Evolutionary conservation across 2,797 vertebrate genomes (phyloP).

Genomic region (Emydoidea blandingii): DNA sequence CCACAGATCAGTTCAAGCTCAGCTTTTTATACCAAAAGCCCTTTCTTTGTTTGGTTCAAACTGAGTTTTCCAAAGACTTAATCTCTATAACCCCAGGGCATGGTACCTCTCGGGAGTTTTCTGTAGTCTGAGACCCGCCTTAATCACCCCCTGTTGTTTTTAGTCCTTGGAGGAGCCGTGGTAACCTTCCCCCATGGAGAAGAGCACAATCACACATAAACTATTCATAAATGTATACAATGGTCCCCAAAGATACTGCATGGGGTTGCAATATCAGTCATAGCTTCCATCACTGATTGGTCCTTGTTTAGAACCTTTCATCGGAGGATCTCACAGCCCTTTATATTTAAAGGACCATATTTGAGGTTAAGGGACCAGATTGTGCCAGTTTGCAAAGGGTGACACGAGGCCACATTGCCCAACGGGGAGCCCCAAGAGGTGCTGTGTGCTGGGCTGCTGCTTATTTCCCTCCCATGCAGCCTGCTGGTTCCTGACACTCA

Average conservation of each 20-base stretch:
- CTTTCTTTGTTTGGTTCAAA: neutral
- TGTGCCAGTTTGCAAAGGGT: neutral
- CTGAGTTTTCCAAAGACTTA: neutral
- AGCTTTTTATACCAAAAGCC: neutral
- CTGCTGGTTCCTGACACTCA: neutral
- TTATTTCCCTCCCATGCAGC: neutral
- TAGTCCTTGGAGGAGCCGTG: neutral
- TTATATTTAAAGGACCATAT: neutral
- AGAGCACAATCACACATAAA: neutral
- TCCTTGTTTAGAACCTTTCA: neutral
- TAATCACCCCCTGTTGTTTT: neutral
- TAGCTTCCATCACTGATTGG: neutral
- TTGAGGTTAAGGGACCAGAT: neutral
- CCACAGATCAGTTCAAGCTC: neutral
- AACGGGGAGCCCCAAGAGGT: neutral
- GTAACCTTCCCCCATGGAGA: neutral
- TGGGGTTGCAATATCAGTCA: neutral
- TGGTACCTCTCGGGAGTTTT: neutral
- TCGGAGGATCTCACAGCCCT: neutral
- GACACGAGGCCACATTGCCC: neutral
- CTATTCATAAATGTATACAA: neutral
- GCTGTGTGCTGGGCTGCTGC: fast-evolving
- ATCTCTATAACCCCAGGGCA: neutral
- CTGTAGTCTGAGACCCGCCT: neutral
- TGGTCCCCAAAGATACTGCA: neutral